Evolutionary conservation across 2,113 vertebrate species (phyloP), one percentile per base, ranked within the genome.

Genomic region (Solea solea): DNA sequence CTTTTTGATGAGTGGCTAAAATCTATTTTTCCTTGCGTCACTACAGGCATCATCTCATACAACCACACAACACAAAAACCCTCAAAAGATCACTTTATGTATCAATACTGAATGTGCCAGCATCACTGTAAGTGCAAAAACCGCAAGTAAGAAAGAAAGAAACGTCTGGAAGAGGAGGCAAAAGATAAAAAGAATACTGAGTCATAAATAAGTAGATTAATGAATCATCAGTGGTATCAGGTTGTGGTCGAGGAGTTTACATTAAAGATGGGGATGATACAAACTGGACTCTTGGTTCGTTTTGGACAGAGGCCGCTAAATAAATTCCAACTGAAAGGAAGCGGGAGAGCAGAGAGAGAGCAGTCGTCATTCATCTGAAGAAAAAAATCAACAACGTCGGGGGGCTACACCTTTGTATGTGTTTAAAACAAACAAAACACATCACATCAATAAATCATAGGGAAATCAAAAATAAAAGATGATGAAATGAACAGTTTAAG

Each of bases 181-280:
- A 72, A 64, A 51, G 5, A 34, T 34, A 34, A 34, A 34, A 34
- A 4, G 5, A 51, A 68, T 16, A 67, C 13, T 2, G 40, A 64
- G 74, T 1, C 41, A 46, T 64, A 15, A 0, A 63, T 34, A 34
- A 0, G 25, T 71, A 64, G 44, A 79, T 59, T 82, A 16, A 5
- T 64, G 46, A 34, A 54, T 53, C 56, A 82, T 73, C 61, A 77
- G 14, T 12, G 8, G 41, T 7, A 12, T 72, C 8, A n/a, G 28
- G 5, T 10, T 46, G 56, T 50, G 0, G n/a, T 48, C 0, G 12
- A 62, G 8, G 54, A 50, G 67, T 87, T 92, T 92, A 91, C 91
- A 46, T 92, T 89, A 64, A 90, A 91, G 78, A 89, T 89, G 13
- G 91, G 89, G 81, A 91, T 80, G 83, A 92, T 89, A 85, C 91